Conservation (phyloP, 2,888 invertebrate species). For the Abrostola tripartita region DNA sequence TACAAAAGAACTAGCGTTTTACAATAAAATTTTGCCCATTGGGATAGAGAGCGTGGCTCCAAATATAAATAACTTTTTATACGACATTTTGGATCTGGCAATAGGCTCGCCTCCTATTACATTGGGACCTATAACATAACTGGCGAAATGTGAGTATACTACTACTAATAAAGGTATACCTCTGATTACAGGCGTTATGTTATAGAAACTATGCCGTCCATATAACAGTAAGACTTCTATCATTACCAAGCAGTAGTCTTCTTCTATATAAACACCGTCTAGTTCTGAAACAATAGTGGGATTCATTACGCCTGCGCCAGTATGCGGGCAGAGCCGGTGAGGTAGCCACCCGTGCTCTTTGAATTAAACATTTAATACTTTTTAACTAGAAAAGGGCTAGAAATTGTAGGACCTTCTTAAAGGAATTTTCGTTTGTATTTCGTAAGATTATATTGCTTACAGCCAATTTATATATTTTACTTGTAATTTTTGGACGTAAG, state of each 20-base stretch:
- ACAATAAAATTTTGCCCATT: too few species aligned
- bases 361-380: slow-evolving; percentile 57
- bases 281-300: background rate
- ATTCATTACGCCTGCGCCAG: slow-evolving; percentile 1
- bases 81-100: too few species aligned
- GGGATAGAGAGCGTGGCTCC: too few species aligned
- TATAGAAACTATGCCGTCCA: too few species aligned
- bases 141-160: background rate
- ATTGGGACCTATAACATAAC: too few species aligned
- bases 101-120: too few species aligned
- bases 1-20: too few species aligned
- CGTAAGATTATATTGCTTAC: slow-evolving; percentile 15
- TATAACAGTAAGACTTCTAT: background rate
- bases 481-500: background rate
- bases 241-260: background rate
- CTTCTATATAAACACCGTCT: background rate
- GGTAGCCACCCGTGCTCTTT: slow-evolving; percentile 22
- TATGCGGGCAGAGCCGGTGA: slow-evolving; percentile 14
- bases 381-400: slow-evolving; percentile 32
- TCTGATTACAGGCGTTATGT: too few species aligned
- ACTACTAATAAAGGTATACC: too few species aligned
- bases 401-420: slow-evolving; percentile 30
- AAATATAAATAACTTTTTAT: too few species aligned
- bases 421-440: slow-evolving; percentile 26
- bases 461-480: slow-evolving; percentile 4